Conservation (phyloP, 1,140 invertebrate genomes). For the Drosophila insularis region DNA sequence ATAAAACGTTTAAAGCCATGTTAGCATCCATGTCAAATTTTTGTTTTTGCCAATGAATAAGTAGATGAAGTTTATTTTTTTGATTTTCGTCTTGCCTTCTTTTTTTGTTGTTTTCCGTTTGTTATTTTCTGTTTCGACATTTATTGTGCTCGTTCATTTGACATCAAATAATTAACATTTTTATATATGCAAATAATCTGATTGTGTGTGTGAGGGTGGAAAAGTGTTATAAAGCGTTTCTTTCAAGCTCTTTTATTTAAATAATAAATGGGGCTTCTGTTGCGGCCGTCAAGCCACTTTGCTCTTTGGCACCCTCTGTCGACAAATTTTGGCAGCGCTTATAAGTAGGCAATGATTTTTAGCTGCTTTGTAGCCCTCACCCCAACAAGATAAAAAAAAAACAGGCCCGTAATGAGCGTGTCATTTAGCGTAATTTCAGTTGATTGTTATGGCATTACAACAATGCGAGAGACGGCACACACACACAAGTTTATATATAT, state of each 20-base stretch:
- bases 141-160: constrained; percentile 51
- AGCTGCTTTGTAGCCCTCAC: constrained; percentile 40
- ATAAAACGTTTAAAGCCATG: constrained; percentile 70
- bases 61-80: not conserved
- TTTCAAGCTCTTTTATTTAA: constrained; percentile 73
- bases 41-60: not conserved
- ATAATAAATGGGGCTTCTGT: constrained; percentile 62
- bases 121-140: constrained; percentile 17
- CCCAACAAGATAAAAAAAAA: not conserved
- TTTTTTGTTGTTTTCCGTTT: not conserved
- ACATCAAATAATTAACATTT: constrained; percentile 69
- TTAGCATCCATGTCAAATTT: constrained; percentile 26
- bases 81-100: not conserved
- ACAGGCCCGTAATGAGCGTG: constrained; percentile 70
- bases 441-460: constrained; percentile 79
- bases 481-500: constrained; percentile 19
- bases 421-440: constrained; percentile 77
- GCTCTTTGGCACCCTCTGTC: constrained; percentile 17
- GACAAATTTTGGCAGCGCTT: constrained; percentile 44
- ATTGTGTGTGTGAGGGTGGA: constrained; percentile 13
- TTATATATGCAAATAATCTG: constrained; percentile 71
- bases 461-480: constrained; percentile 42
- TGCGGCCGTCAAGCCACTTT: not conserved
- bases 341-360: constrained; percentile 78
- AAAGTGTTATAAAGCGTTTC: constrained; percentile 67